These are phyloP conservation scores for Panthera leo DNA, from an alignment of 2,113 vertebrate genomes.

Conservation along the genomic window DNA sequence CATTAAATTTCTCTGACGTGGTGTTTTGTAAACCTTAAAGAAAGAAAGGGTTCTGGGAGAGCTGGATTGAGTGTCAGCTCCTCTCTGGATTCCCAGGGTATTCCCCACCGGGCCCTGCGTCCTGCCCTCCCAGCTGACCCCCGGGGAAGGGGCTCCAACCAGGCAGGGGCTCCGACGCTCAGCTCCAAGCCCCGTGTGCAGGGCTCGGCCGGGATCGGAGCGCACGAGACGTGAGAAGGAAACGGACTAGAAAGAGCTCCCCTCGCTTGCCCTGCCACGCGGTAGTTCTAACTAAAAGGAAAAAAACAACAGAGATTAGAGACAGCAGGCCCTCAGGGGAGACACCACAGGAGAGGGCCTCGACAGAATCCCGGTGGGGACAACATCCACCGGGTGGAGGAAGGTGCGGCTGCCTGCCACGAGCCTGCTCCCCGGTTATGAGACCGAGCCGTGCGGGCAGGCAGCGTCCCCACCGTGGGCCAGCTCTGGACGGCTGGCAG, in stretches of 20 bases:
- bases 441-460: background rate
- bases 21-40: too few species aligned
- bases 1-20: fast-evolving
- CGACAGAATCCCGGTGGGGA: background rate
- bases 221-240: fast-evolving
- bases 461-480: background rate
- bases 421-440: background rate
- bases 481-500: background rate
- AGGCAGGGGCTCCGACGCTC: background rate
- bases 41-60: fast-evolving
- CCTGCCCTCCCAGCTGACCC: background rate
- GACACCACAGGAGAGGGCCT: background rate
- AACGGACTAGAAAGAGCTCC: background rate
- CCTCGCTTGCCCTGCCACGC: background rate
- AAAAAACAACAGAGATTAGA: background rate
- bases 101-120: fast-evolving
- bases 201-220: background rate
- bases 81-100: background rate
- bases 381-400: background rate
- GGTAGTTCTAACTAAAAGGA: background rate
- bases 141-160: background rate
- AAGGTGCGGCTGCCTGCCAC: background rate
- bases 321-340: background rate
- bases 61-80: fast-evolving
- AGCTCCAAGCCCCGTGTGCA: fast-evolving